These are phyloP conservation scores for Ciconia nigra DNA, from an alignment of 2,797 vertebrate genomes.

Conservation along the genomic window DNA sequence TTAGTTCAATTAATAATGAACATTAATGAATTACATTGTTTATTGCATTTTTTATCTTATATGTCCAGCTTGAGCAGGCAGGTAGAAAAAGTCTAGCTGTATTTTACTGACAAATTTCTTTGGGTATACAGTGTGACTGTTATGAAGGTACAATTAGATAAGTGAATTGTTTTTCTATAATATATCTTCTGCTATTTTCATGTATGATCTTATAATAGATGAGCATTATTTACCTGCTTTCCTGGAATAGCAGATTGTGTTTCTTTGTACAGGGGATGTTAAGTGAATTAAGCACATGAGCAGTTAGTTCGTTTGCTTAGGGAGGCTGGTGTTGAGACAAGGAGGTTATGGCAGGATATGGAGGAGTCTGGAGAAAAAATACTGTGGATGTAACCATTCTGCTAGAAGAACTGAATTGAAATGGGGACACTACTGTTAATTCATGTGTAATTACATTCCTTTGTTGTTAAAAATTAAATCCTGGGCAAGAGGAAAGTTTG, in stretches of 20 bases:
- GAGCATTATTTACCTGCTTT: not conserved
- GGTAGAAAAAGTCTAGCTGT: not conserved
- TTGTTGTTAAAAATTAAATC: slow-evolving; percentile 32
- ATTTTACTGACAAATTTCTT: slow-evolving; percentile 1
- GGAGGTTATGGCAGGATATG: not conserved
- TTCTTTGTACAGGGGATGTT: not conserved
- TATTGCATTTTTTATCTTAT: not conserved
- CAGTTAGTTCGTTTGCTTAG: not conserved
- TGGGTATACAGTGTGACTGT: not conserved
- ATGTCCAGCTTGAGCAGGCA: not conserved
- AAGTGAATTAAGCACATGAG: not conserved
- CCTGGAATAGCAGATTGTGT: not conserved
- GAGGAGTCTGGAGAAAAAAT: not conserved
- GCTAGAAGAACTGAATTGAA: slow-evolving; percentile 5
- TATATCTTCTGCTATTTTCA: not conserved
- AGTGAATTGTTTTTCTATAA: not conserved
- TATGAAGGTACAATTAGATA: not conserved
- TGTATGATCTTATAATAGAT: not conserved
- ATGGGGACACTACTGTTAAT: slow-evolving; percentile 2
- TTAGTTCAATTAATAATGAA: slow-evolving; percentile 14
- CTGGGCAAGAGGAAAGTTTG: not conserved
- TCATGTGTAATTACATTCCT: slow-evolving; percentile 18
- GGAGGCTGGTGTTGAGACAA: not conserved
- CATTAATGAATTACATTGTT: not conserved
- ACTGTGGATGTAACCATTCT: not conserved